Percentiles rank a stretch among this genome's conserved stretches.
Evolutionary conservation across 2,888 invertebrate genomes (phyloP).

Genomic region (Eupithecia abbreviata): DNA sequence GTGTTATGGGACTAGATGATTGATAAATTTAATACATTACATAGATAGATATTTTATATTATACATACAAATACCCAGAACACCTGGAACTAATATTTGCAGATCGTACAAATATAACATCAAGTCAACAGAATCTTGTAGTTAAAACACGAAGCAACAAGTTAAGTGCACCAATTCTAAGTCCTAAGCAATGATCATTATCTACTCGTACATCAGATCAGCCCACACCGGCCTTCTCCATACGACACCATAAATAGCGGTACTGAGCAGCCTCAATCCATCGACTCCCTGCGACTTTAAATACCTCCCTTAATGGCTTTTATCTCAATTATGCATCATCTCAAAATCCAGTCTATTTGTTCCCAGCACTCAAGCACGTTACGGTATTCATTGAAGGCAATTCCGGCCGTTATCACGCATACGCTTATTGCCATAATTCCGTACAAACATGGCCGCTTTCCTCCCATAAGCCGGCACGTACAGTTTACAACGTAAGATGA

Average conservation of each 20-base stretch:
- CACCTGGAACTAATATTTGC: no score
- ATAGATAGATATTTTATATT: no score
- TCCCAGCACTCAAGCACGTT: constrained; percentile 23
- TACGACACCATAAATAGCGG: no score
- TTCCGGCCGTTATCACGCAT: constrained; percentile 45
- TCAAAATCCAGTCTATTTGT: constrained; percentile 10
- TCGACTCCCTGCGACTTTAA: not conserved
- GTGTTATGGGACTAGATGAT: no score
- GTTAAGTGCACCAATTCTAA: not conserved
- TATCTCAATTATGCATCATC: constrained; percentile 5
- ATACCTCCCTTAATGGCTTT: not conserved
- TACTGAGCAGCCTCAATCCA: not conserved
- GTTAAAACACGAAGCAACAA: not conserved
- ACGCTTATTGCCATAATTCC: constrained; percentile 53
- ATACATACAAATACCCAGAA: no score
- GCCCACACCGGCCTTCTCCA: no score
- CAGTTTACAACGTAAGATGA: constrained; percentile 38
- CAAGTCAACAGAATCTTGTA: not conserved
- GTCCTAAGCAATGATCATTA: not conserved
- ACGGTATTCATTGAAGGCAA: constrained; percentile 35
- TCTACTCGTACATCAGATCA: no score
- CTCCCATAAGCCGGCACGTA: constrained; percentile 50
- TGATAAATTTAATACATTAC: no score
- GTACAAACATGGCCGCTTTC: constrained; percentile 48
- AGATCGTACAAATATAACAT: no score